These are phyloP conservation scores for Plusia festucae DNA, from an alignment of 2,888 invertebrate genomes.

Conservation along the genomic window DNA sequence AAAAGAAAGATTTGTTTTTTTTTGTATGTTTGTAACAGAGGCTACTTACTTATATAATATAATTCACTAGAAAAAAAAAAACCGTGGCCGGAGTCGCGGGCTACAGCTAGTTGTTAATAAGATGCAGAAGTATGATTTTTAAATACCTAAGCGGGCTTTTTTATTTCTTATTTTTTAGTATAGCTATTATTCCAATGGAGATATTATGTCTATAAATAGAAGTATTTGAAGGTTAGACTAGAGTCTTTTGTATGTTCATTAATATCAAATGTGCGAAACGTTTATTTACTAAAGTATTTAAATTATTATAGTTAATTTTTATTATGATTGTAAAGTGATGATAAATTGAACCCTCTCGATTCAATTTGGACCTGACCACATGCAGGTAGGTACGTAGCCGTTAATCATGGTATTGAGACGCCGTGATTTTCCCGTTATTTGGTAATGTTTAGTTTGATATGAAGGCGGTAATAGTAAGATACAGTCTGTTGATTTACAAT, in stretches of 20 bases:
- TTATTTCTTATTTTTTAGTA: too few relatives aligned
- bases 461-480: not conserved
- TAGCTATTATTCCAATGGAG: not conserved
- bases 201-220: not conserved
- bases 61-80: too few relatives aligned
- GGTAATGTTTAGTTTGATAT: not conserved
- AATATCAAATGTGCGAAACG: not conserved
- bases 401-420: not conserved
- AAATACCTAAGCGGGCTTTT: not conserved
- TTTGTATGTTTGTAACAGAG: too few relatives aligned
- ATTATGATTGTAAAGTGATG: too few relatives aligned
- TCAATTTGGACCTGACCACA: not conserved
- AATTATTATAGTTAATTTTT: too few relatives aligned
- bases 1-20: too few relatives aligned
- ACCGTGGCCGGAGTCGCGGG: not conserved
- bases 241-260: conserved; percentile 1
- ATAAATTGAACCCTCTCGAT: too few relatives aligned
- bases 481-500: too few relatives aligned
- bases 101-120: not conserved
- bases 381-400: not conserved
- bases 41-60: too few relatives aligned
- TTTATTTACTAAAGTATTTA: too few relatives aligned
- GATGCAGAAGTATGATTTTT: too few relatives aligned
- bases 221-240: not conserved
- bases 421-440: not conserved